phyloP scores from a whole-genome alignment of 2,888 invertebrate genomes.

The Syrista parreyssii region DNA sequence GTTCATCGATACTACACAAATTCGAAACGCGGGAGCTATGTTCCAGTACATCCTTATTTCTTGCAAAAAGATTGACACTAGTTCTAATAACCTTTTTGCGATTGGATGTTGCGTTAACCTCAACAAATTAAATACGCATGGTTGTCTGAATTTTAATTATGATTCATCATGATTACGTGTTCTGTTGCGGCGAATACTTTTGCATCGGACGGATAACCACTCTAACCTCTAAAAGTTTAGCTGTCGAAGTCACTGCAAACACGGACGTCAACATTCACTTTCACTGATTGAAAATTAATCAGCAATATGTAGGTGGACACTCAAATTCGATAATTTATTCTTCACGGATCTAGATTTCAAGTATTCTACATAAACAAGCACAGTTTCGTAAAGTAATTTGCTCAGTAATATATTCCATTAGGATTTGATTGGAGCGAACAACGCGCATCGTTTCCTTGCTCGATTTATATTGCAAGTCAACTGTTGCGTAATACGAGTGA shows the following conservation, averaged over 20 bases:
- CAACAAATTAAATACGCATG: not conserved
- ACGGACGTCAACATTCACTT: not conserved
- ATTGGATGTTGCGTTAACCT: too few relatives aligned
- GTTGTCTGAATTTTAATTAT: not conserved
- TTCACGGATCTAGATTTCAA: not conserved
- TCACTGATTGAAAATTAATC: not conserved
- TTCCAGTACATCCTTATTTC: too few relatives aligned
- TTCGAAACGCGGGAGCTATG: too few relatives aligned
- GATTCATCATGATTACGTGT: not conserved
- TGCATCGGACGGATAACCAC: not conserved
- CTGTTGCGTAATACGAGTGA: not conserved
- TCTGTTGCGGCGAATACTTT: not conserved
- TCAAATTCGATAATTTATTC: not conserved
- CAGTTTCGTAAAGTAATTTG: not conserved
- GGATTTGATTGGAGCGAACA: not conserved
- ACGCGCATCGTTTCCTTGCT: not conserved
- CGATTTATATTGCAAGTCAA: not conserved
- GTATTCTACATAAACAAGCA: not conserved
- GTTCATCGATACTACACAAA: too few relatives aligned
- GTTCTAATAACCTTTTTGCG: too few relatives aligned
- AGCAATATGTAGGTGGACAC: not conserved
- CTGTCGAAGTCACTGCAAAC: not conserved
- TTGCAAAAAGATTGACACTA: too few relatives aligned
- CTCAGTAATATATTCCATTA: not conserved
- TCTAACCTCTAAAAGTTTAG: not conserved